Evolutionary conservation across 2,888 invertebrate species (phyloP).

Genomic region (Rutpela maculata): DNA sequence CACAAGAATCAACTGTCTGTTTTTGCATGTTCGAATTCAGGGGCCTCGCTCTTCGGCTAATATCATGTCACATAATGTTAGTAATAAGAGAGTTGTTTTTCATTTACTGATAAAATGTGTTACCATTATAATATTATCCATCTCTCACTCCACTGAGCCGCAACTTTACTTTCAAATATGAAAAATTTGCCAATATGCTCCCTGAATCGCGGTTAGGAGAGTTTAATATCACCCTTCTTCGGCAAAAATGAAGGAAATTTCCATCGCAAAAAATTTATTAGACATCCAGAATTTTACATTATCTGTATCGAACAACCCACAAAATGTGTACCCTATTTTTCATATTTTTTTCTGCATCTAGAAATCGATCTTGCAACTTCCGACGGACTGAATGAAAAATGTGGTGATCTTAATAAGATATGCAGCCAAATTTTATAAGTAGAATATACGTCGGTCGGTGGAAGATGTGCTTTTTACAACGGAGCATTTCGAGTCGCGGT

Average conservation of each 20-base stretch:
- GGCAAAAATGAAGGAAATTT: not conserved
- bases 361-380: conserved; percentile 4
- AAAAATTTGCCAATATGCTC: not conserved
- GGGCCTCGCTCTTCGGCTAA: too few relatives aligned
- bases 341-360: not conserved
- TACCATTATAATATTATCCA: too few relatives aligned
- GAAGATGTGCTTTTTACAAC: not conserved
- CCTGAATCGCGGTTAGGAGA: not conserved
- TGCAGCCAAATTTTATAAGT: not conserved
- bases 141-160: too few relatives aligned
- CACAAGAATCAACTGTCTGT: too few relatives aligned
- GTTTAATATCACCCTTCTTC: not conserved
- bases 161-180: too few relatives aligned
- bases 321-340: conserved; percentile 1
- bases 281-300: not conserved
- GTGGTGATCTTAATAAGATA: conserved; percentile 4
- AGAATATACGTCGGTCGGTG: not conserved
- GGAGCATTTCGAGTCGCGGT: not conserved
- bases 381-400: conserved; percentile 7
- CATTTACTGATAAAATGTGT: too few relatives aligned
- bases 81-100: too few relatives aligned
- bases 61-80: too few relatives aligned
- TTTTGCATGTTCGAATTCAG: too few relatives aligned
- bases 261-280: not conserved
- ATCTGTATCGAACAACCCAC: not conserved